Evolutionary conservation across 2,113 vertebrate genomes (phyloP).

Genomic region (Salminus brasiliensis): DNA sequence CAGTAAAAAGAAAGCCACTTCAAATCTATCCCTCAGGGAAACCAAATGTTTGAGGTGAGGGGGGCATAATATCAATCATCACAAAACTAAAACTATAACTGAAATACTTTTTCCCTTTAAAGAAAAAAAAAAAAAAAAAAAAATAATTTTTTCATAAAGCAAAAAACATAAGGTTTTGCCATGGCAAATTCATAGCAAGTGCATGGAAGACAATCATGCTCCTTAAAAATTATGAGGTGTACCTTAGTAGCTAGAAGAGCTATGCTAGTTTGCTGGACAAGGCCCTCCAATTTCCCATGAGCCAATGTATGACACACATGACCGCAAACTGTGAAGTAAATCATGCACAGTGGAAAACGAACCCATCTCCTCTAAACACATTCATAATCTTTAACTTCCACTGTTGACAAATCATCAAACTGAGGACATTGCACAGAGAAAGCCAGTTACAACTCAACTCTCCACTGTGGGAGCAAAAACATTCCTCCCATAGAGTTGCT

Average conservation of each 20-base stretch:
- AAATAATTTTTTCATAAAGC: not conserved
- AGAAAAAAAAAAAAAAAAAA: not conserved
- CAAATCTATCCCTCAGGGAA: conserved; percentile 19
- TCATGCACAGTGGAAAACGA: conserved; percentile 56
- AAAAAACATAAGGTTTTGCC: not conserved
- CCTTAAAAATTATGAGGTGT: not conserved
- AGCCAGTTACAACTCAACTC: conserved; percentile 33
- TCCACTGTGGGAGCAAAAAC: not conserved
- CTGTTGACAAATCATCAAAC: conserved; percentile 62
- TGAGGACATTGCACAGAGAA: not conserved
- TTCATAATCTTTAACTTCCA: conserved; percentile 64
- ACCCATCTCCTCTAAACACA: conserved; percentile 20
- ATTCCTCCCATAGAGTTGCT: not conserved
- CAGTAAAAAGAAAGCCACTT: conserved; percentile 24
- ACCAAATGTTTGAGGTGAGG: not conserved
- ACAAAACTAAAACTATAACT: not conserved
- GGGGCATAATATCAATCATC: too few species aligned
- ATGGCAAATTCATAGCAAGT: conserved; percentile 4
- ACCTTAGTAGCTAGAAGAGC: not conserved
- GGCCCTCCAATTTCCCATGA: conserved; percentile 18
- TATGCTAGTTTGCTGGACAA: not conserved
- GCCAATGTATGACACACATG: conserved; percentile 22
- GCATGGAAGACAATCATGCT: conserved; percentile 27
- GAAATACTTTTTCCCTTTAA: not conserved
- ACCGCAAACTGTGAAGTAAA: conserved; percentile 43